phyloP scores from a whole-genome alignment of 2,797 vertebrate species.

The Mallotus villosus region DNA sequence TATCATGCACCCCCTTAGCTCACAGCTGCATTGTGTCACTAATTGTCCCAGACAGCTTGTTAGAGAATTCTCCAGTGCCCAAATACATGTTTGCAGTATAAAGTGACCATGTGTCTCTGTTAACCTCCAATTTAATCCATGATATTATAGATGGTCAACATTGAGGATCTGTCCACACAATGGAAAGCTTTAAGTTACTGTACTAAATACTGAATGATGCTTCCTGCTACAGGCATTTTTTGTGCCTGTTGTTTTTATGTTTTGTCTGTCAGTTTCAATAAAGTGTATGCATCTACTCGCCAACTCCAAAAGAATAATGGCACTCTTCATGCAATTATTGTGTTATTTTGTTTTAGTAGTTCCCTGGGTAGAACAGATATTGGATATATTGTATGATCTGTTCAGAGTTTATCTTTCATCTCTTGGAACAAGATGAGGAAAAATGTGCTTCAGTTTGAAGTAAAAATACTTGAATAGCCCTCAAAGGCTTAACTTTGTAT shows the following conservation, averaged over 20 bases:
- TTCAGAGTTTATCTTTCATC: background rate
- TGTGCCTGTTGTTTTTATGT: background rate
- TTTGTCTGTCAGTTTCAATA: background rate
- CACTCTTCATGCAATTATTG: background rate
- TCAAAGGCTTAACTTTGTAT: background rate
- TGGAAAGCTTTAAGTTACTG: background rate
- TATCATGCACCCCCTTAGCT: background rate
- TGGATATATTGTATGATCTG: background rate
- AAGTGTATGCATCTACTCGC: background rate
- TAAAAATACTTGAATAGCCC: constrained; percentile 12
- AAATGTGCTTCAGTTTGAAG: background rate
- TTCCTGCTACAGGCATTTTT: background rate
- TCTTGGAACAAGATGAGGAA: background rate
- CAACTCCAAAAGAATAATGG: background rate
- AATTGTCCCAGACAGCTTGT: background rate
- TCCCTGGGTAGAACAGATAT: background rate
- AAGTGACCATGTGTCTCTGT: background rate
- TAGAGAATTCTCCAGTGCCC: background rate
- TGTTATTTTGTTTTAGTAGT: background rate
- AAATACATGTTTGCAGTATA: background rate
- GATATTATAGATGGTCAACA: background rate
- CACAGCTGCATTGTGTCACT: background rate
- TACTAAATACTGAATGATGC: background rate
- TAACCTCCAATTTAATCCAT: background rate
- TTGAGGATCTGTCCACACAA: background rate